Conservation (phyloP, 2,797 vertebrate species). For the Cyprinella venusta region DNA sequence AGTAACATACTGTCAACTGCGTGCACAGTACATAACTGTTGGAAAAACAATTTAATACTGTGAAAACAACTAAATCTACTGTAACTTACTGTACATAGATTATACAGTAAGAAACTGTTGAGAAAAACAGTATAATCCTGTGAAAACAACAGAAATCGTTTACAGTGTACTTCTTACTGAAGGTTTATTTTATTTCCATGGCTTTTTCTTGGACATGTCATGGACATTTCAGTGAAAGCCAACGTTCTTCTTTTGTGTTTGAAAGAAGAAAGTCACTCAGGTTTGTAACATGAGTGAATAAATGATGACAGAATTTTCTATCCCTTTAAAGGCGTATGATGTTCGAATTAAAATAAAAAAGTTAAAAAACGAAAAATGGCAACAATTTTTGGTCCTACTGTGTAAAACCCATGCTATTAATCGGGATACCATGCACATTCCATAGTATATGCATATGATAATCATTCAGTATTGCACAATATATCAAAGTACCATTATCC, state of each 20-base stretch:
- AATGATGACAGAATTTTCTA: neutral
- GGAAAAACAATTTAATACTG: too few species aligned
- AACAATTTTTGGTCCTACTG: neutral
- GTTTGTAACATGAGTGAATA: neutral
- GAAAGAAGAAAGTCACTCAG: too few species aligned
- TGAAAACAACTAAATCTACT: too few species aligned
- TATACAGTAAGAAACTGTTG: too few species aligned
- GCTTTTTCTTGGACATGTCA: neutral
- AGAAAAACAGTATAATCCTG: too few species aligned
- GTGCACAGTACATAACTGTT: too few species aligned
- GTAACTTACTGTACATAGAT: too few species aligned
- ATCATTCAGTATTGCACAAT: neutral
- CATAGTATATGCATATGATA: neutral
- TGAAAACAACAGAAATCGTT: too few species aligned
- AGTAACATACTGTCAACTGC: too few species aligned
- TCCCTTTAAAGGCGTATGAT: neutral
- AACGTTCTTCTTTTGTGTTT: neutral
- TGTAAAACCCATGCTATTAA: neutral
- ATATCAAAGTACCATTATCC: neutral
- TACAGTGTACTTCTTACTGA: neutral
- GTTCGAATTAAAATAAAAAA: neutral
- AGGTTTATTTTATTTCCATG: neutral
- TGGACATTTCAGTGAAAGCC: neutral
- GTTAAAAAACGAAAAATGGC: neutral
- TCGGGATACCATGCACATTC: neutral